A percentile compares a stretch with the other conserved stretches of the same genome.
Evolutionary conservation across 2,113 vertebrate species (phyloP).

Genomic region (Daubentonia madagascariensis): DNA sequence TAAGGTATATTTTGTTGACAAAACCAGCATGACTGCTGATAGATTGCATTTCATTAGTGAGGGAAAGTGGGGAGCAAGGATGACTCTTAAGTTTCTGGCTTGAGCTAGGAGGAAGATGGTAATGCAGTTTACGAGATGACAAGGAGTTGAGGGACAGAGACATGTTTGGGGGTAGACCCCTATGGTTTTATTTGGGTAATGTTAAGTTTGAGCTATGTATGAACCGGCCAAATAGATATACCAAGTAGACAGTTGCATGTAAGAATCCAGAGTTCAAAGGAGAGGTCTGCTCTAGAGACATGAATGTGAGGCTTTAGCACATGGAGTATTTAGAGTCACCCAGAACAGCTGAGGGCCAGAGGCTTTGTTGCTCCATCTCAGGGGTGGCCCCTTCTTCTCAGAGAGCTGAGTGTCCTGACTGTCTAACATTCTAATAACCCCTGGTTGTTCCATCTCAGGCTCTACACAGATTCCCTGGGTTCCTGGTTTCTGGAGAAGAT

Average conservation of each 20-base stretch:
- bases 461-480: conserved; percentile 39
- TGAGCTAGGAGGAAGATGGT: background rate
- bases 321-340: background rate
- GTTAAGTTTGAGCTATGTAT: background rate
- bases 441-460: background rate
- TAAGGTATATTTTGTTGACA: background rate
- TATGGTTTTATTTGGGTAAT: background rate
- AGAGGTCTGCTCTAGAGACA: background rate
- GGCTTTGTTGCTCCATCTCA: background rate
- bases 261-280: background rate
- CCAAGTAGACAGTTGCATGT: background rate
- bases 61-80: background rate
- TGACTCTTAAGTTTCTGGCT: background rate
- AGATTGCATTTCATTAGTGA: background rate
- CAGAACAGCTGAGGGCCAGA: background rate
- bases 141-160: background rate
- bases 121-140: background rate
- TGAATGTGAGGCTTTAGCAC: background rate
- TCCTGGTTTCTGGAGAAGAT: conserved; percentile 58
- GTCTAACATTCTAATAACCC: background rate
- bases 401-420: background rate
- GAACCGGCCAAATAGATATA: background rate
- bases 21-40: background rate
- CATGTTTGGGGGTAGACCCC: background rate
- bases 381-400: background rate